Evolutionary conservation across 2,797 vertebrate genomes (phyloP).

Genomic region (Myotis planiceps): DNA sequence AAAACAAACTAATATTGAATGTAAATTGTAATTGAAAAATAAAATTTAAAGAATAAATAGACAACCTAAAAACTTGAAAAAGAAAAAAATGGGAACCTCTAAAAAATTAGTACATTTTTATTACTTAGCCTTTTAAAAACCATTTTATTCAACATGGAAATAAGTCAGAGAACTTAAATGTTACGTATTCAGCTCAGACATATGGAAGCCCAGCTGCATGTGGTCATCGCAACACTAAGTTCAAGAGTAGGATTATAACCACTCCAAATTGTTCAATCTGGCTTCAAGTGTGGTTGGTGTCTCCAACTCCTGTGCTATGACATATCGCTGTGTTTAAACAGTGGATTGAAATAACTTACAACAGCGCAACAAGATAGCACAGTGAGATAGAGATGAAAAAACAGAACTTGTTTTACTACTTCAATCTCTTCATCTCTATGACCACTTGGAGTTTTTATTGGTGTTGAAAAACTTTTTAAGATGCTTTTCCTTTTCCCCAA

Average conservation of each 20-base stretch:
- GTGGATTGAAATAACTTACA: neutral
- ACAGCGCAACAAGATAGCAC: neutral
- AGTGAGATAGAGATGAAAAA: neutral
- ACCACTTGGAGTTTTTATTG: neutral
- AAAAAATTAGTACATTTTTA: neutral
- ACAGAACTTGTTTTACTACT: neutral
- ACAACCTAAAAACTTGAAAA: neutral
- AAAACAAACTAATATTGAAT: neutral
- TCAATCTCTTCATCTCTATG: neutral
- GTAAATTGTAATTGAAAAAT: neutral
- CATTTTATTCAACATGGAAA: neutral
- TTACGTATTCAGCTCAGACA: neutral
- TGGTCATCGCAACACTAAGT: neutral
- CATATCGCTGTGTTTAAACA: neutral
- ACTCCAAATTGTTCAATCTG: neutral
- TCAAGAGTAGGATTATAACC: neutral
- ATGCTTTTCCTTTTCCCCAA: neutral
- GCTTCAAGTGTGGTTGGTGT: neutral
- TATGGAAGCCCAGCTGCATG: neutral
- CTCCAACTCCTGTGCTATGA: neutral
- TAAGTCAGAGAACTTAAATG: slow-evolving; percentile 14
- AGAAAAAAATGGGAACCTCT: neutral
- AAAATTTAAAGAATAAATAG: neutral
- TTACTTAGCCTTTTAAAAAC: neutral
- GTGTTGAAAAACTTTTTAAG: neutral